Evolutionary conservation across 2,797 vertebrate genomes (phyloP).

Genomic region (Capromys pilorides): DNA sequence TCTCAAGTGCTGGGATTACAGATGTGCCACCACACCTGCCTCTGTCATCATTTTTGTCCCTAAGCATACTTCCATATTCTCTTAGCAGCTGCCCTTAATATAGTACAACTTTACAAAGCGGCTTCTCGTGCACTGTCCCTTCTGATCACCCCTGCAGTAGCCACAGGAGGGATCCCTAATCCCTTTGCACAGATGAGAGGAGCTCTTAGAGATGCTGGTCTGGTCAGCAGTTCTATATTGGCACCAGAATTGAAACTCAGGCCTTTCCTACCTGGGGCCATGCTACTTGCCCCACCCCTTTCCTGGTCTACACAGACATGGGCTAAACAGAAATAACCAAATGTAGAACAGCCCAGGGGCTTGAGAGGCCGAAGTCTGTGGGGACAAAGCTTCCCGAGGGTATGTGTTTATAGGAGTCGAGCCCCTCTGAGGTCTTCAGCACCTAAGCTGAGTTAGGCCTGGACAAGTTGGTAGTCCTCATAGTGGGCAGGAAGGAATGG

Average conservation of each 20-base stretch:
- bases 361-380: not conserved
- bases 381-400: not conserved
- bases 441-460: not conserved
- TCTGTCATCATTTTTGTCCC: not conserved
- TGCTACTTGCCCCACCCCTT: not conserved
- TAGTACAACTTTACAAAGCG: not conserved
- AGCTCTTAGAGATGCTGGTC: not conserved
- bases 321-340: constrained; percentile 13
- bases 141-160: not conserved
- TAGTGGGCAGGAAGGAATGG: not conserved
- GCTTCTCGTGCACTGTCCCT: not conserved
- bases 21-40: not conserved
- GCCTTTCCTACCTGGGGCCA: not conserved
- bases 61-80: not conserved
- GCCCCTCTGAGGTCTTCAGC: not conserved
- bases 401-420: not conserved
- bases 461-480: not conserved
- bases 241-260: not conserved
- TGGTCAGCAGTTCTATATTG: not conserved
- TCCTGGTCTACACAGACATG: not conserved
- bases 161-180: not conserved
- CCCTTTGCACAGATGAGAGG: not conserved
- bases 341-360: not conserved
- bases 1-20: not conserved
- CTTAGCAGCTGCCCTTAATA: not conserved